Percentiles rank a stretch among this genome's conserved stretches.
phyloP scores from a whole-genome alignment of 2,888 invertebrate genomes.

The Timema cristinae region DNA sequence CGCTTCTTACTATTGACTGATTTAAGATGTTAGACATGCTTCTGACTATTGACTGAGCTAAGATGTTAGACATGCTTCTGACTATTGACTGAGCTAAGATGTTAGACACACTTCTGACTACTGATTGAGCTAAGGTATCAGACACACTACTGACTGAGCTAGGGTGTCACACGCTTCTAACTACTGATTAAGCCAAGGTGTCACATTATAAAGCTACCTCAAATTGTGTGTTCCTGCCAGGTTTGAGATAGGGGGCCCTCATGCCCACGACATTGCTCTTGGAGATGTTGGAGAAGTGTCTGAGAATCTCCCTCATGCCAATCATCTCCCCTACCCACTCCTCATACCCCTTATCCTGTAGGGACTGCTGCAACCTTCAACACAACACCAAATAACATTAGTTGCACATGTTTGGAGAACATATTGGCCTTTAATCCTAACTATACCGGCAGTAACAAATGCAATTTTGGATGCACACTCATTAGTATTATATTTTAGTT shows the following conservation, averaged over 20 bases:
- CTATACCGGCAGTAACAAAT: no score
- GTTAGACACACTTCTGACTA: conserved; percentile 1
- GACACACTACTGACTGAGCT: neutral
- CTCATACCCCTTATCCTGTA: conserved; percentile 86
- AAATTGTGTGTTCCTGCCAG: conserved; percentile 89
- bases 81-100: no score
- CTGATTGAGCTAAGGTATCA: neutral
- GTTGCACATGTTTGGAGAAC: no score
- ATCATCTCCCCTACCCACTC: conserved; percentile 94
- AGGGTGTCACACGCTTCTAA: neutral
- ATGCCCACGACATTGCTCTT: conserved; percentile 79
- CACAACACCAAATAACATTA: neutral
- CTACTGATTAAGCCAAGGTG: neutral
- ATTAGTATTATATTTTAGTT: no score
- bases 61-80: conserved; percentile 4
- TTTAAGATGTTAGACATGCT: no score
- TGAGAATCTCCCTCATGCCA: conserved; percentile 84
- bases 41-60: no score
- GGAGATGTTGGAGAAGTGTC: conserved; percentile 76
- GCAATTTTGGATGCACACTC: no score
- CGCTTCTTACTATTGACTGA: no score
- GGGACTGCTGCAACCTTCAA: conserved; percentile 66
- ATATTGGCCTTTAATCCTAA: no score
- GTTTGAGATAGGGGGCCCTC: conserved; percentile 85
- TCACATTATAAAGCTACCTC: conserved; percentile 67